Evolutionary conservation across 1,140 invertebrate species (phyloP), one percentile per base, ranked within the genome.

Genomic region (Manduca sexta): DNA sequence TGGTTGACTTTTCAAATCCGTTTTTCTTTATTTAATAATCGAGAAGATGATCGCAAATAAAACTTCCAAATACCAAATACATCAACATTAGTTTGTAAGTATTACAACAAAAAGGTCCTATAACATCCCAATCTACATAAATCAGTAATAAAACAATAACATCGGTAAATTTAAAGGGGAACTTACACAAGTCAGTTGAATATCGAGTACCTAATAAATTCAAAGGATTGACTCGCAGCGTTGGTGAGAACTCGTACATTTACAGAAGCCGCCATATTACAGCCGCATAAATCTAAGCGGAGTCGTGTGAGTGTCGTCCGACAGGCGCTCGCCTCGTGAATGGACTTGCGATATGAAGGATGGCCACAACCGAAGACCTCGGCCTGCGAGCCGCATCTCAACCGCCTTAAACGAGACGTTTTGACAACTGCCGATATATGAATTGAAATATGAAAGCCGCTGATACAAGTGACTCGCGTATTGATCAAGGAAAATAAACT

Each of bases 171-270:
- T 51, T 48, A 37, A 67, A 66, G 67, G 60, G 53, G 35, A 49
- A 38, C 52, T 58, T 64, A 50, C 57, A 56, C 60, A 64, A 63
- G 68, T 65, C 70, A 74, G 53, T 56, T 52, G 59, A 44, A 35
- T 49, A 55, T 62, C 49, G 38, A 38, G 55, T 60, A 47, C 64
- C 65, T 78, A 78, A 82, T 82, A 82, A 82, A 82, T 82, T 80
- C 73, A 76, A 64, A 69, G 69, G 67, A 66, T 67, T 74, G 74
- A 75, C 72, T 69, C 50, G 52, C 46, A 53, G 50, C 50, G 41
- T 59, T 76, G 72, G 75, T 82, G 78, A 82, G 73, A 82, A 79
- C 51, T 69, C 64, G 64, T 74, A 59, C 71, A 64, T 74, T 70
- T 73, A 63, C 74, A 80, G 78, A 71, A 80, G 80, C 72, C 74